phyloP scores from a whole-genome alignment of 2,797 vertebrate species.

The Odontamblyopus lacepedii region DNA sequence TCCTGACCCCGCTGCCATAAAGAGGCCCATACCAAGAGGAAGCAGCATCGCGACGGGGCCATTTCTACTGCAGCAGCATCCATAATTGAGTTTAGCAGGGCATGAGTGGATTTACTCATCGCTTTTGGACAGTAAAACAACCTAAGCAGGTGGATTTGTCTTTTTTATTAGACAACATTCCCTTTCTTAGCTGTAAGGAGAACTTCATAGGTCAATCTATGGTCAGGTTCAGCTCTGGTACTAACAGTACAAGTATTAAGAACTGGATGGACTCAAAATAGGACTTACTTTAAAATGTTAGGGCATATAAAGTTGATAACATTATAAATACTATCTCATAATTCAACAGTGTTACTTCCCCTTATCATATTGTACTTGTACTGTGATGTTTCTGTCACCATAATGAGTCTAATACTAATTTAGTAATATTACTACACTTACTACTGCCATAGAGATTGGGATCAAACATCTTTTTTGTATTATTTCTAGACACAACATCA shows the following conservation, averaged over 20 bases:
- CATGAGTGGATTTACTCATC: constrained; percentile 77
- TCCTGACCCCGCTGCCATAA: constrained; percentile 65
- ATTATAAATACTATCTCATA: neutral
- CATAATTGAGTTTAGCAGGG: constrained; percentile 72
- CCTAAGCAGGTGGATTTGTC: constrained; percentile 62
- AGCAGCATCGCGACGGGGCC: constrained; percentile 29
- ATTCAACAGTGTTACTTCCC: neutral
- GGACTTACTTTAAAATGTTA: neutral
- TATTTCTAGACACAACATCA: too few relatives aligned
- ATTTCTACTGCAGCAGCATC: constrained; percentile 63
- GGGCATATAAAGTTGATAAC: too few relatives aligned
- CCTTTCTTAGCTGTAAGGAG: constrained; percentile 42
- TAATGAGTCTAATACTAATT: too few relatives aligned
- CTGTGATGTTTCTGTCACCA: too few relatives aligned
- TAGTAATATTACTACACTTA: too few relatives aligned
- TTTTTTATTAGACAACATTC: constrained; percentile 62
- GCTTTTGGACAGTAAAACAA: constrained; percentile 69
- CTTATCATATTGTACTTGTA: neutral
- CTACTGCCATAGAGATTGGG: too few relatives aligned
- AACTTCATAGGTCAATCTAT: constrained; percentile 57
- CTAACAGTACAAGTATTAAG: neutral
- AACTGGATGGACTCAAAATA: constrained; percentile 10
- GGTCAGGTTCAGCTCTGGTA: constrained; percentile 43
- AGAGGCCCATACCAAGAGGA: constrained; percentile 36
- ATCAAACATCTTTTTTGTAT: too few relatives aligned